These are phyloP conservation scores for Hydrochoerus hydrochaeris DNA, from an alignment of 2,113 vertebrate species.

Conservation along the genomic window DNA sequence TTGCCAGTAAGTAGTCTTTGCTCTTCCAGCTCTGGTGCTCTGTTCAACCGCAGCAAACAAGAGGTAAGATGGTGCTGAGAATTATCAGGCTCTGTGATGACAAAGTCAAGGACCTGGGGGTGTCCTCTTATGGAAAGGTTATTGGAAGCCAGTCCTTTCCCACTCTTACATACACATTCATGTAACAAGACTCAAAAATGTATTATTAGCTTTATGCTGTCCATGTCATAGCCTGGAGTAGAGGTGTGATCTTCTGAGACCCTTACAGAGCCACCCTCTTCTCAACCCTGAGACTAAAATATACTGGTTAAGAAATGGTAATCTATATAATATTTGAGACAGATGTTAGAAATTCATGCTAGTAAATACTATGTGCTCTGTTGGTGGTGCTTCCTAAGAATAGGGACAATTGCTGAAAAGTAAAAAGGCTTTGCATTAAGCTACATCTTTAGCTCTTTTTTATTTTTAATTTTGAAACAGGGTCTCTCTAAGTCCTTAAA, in stretches of 20 bases:
- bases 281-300: not conserved
- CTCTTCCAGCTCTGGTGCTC: not conserved
- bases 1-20: not conserved
- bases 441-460: not conserved
- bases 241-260: not conserved
- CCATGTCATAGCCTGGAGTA: not conserved
- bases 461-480: not conserved
- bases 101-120: not conserved
- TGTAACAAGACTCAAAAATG: not conserved
- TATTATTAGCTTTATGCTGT: not conserved
- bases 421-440: not conserved
- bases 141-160: not conserved
- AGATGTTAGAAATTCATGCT: not conserved
- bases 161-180: not conserved
- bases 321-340: not conserved
- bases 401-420: not conserved
- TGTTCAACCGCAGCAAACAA: not conserved
- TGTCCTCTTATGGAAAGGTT: not conserved
- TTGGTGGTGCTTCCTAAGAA: too few species aligned
- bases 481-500: not conserved
- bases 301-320: not conserved
- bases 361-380: not conserved
- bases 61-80: not conserved
- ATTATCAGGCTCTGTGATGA: not conserved
- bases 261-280: not conserved